phyloP scores from a whole-genome alignment of 2,888 invertebrate genomes.

The Cerastis rubricosa region DNA sequence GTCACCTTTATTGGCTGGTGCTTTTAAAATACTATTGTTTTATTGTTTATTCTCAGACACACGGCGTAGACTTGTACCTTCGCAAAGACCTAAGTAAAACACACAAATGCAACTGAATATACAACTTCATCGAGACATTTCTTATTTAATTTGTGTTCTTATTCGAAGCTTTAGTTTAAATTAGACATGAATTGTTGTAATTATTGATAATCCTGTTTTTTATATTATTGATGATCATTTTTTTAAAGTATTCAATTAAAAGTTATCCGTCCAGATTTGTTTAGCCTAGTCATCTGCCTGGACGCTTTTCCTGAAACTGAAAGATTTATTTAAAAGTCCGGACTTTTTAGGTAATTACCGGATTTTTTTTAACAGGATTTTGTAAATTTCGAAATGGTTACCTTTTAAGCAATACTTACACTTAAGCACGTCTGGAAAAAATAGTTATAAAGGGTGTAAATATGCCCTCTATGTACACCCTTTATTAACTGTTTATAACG shows the following conservation, averaged over 20 bases:
- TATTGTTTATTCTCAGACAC: not conserved
- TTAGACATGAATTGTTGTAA: not conserved
- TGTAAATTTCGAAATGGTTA: not conserved
- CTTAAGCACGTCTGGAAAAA: too few relatives aligned
- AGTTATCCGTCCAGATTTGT: not conserved
- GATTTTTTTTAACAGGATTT: not conserved
- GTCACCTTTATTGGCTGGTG: not conserved
- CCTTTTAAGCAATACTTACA: not conserved
- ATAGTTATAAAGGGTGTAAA: too few relatives aligned
- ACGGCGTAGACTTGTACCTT: not conserved
- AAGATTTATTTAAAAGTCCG: not conserved
- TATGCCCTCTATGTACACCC: too few relatives aligned
- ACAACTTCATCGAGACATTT: not conserved
- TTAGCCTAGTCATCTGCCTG: not conserved
- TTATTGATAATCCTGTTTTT: not conserved
- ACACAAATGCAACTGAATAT: not conserved
- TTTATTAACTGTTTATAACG: too few relatives aligned
- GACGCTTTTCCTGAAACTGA: not conserved
- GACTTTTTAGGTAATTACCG: not conserved
- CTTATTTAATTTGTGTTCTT: not conserved
- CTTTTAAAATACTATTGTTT: not conserved
- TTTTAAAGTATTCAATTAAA: not conserved
- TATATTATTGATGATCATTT: too few relatives aligned
- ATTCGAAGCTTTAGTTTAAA: not conserved
- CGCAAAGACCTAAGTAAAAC: not conserved